phyloP scores from a whole-genome alignment of 2,797 vertebrate species.

The Sebastes dallii region DNA sequence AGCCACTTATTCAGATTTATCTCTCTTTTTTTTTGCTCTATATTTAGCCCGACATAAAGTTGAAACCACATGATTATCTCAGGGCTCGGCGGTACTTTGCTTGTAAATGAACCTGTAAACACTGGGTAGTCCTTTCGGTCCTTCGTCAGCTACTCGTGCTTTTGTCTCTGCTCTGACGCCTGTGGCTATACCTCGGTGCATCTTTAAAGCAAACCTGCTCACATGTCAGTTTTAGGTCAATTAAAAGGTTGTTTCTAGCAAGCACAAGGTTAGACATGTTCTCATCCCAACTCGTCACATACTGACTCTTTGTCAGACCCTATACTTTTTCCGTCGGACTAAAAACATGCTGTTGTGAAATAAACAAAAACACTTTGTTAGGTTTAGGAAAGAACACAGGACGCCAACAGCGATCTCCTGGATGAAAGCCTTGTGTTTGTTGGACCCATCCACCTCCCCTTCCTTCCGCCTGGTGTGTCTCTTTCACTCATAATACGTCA shows the following conservation, averaged over 20 bases:
- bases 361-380: no score
- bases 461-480: no score
- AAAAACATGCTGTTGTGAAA: no score
- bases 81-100: not conserved
- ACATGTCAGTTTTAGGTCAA: not conserved
- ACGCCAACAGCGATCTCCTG: no score
- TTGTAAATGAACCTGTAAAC: not conserved
- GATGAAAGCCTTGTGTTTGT: no score
- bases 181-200: not conserved
- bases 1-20: not conserved
- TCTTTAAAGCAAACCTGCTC: not conserved
- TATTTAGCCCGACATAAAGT: slow-evolving; percentile 10
- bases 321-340: no score
- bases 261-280: not conserved
- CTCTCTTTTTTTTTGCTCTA: not conserved
- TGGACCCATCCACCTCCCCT: no score
- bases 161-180: not conserved
- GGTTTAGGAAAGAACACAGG: no score
- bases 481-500: no score
- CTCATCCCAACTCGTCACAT: no score
- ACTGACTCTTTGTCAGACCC: no score
- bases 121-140: not conserved
- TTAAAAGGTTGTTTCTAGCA: not conserved
- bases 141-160: not conserved
- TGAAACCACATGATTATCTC: not conserved